These are phyloP conservation scores for Tinea pellionella DNA, from an alignment of 2,888 invertebrate genomes.

Conservation along the genomic window DNA sequence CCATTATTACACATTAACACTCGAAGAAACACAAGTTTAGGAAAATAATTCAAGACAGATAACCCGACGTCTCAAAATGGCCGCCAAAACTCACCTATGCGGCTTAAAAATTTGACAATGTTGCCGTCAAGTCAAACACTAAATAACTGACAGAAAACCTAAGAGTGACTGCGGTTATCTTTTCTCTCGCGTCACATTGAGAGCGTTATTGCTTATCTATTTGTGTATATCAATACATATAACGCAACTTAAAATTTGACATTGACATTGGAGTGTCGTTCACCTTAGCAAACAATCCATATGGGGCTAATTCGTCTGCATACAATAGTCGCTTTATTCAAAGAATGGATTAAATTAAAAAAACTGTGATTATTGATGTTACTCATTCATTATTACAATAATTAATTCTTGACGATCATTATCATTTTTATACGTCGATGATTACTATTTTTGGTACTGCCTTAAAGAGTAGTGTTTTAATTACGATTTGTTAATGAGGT, in stretches of 20 bases:
- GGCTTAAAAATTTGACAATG: no score
- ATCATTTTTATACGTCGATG: background rate
- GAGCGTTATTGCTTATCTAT: no score
- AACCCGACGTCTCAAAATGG: no score
- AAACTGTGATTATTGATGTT: background rate
- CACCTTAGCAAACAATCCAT: background rate
- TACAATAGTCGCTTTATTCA: background rate
- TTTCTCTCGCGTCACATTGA: no score
- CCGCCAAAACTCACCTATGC: no score
- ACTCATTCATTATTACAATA: background rate
- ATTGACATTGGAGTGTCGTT: background rate
- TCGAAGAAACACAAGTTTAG: no score
- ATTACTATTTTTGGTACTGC: background rate
- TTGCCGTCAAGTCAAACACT: no score
- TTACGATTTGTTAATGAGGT: background rate
- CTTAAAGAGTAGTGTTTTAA: background rate
- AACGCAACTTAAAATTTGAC: background rate
- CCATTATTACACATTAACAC: no score
- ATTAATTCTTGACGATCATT: background rate
- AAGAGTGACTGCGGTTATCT: no score
- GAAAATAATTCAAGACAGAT: no score
- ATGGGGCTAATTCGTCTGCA: background rate
- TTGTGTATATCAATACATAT: background rate
- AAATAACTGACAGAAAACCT: no score
- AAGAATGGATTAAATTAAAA: background rate